A percentile compares a stretch with the other conserved stretches of the same genome.
Conservation (phyloP, 2,113 vertebrate species). For the Malurus melanocephalus region DNA sequence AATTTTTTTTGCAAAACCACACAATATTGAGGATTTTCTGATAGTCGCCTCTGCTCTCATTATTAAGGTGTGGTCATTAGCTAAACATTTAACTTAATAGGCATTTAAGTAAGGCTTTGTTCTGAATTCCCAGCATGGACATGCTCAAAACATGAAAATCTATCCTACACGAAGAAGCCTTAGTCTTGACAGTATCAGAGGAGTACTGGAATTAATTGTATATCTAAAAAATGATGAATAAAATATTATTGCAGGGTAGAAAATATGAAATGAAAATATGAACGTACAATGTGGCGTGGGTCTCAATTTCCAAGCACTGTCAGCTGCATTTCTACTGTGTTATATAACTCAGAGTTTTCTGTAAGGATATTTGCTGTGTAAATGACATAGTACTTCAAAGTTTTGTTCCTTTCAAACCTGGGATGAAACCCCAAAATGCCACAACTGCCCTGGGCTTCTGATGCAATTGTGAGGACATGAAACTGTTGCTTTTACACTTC, state of each 20-base stretch:
- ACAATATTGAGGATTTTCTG: neutral
- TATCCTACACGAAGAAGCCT: neutral
- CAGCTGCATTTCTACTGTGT: neutral
- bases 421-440: neutral
- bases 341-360: neutral
- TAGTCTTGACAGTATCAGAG: neutral
- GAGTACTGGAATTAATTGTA: neutral
- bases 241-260: neutral
- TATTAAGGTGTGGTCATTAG: neutral
- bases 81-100: neutral
- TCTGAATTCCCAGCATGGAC: neutral
- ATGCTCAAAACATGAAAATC: neutral
- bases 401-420: neutral
- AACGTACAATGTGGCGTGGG: neutral
- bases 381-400: neutral
- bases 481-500: neutral
- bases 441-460: neutral
- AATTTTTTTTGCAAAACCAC: neutral
- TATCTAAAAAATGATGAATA: neutral
- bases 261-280: neutral
- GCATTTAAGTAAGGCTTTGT: neutral
- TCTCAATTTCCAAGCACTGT: neutral
- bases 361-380: neutral
- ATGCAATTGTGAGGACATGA: neutral
- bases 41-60: neutral